Percentiles rank a stretch among this genome's conserved stretches.
These are phyloP conservation scores for Glaucomys volans DNA, from an alignment of 2,113 vertebrate genomes.

Conservation along the genomic window DNA sequence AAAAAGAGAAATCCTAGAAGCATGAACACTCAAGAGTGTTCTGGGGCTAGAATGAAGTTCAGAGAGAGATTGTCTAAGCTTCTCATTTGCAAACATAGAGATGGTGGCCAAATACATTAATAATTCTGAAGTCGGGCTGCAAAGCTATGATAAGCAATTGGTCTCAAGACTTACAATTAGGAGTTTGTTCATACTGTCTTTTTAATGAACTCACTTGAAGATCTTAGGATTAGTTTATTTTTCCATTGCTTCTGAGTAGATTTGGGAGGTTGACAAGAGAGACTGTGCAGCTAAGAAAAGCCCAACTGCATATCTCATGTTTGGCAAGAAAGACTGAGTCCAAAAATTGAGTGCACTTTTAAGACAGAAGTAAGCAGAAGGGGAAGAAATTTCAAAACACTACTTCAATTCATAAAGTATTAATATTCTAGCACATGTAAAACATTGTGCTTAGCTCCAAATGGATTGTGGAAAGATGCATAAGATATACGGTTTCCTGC, in stretches of 20 bases:
- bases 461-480: neutral
- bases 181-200: neutral
- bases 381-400: neutral
- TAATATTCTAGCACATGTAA: neutral
- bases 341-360: neutral
- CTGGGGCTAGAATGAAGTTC: neutral
- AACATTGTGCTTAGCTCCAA: neutral
- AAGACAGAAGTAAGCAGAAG: neutral
- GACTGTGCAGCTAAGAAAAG: neutral
- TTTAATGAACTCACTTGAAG: neutral
- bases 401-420: neutral
- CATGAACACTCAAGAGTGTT: neutral
- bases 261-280: neutral
- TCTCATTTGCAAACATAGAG: neutral
- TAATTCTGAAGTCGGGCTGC: neutral
- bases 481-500: neutral
- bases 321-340: neutral
- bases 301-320: neutral
- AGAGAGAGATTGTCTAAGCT: neutral
- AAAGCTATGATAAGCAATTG: neutral
- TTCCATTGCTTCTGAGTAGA: neutral
- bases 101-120: neutral
- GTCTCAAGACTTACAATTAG: neutral
- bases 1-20: neutral
- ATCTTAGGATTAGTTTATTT: neutral